Evolutionary conservation across 2,888 invertebrate genomes (phyloP).

Genomic region (Harpagoxenus sublaevis): DNA sequence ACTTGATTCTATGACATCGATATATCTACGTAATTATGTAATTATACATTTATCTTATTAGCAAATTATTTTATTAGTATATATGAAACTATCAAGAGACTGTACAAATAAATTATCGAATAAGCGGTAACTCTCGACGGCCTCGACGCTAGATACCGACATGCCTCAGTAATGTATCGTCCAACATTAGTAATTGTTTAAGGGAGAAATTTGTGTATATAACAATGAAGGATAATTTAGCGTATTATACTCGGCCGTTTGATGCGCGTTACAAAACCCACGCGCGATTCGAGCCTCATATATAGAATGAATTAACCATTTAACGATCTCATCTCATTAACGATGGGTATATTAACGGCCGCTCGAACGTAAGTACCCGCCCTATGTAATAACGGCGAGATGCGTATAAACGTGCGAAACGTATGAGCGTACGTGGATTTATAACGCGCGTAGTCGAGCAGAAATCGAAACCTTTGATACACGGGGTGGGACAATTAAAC

Average conservation of each 20-base stretch:
- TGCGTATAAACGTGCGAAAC: conserved; percentile 68
- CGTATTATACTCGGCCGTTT: conserved; percentile 9
- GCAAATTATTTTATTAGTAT: background rate
- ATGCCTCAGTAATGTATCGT: background rate
- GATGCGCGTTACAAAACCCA: conserved; percentile 38
- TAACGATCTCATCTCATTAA: conserved; percentile 22
- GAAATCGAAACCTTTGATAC: conserved; percentile 86
- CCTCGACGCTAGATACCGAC: background rate
- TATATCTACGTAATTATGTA: background rate
- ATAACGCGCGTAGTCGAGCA: conserved; percentile 81
- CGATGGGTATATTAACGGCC: conserved; percentile 28
- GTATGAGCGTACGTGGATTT: conserved; percentile 72
- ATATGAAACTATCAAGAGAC: too few relatives aligned
- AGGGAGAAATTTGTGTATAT: conserved; percentile 2
- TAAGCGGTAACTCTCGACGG: too few relatives aligned
- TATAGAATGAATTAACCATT: conserved; percentile 34
- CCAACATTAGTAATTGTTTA: conserved; percentile 25
- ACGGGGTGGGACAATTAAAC: conserved; percentile 85
- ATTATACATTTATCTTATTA: background rate
- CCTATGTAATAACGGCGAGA: conserved; percentile 48
- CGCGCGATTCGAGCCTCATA: conserved; percentile 18
- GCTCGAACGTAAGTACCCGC: conserved; percentile 43
- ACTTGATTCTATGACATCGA: background rate
- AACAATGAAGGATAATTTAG: conserved; percentile 33
- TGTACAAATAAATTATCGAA: background rate